phyloP scores from a whole-genome alignment of 2,888 invertebrate genomes.

The Apamea crenata region DNA sequence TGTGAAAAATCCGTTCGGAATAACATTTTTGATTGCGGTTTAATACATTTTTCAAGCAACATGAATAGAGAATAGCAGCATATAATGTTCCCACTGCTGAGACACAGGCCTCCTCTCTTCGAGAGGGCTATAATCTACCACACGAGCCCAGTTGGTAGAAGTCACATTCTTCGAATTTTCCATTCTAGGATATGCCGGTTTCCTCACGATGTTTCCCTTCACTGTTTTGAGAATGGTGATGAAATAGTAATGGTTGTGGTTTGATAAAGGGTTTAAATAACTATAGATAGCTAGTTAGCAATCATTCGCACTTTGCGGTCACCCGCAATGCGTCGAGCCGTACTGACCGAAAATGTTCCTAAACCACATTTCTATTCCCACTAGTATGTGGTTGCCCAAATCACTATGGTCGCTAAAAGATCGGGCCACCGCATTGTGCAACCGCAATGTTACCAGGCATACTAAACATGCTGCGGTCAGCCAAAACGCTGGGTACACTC shows the following conservation, averaged over 20 bases:
- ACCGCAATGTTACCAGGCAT: background rate
- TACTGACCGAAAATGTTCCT: background rate
- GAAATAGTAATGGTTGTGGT: background rate
- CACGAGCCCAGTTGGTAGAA: too few species aligned
- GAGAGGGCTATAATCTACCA: too few species aligned
- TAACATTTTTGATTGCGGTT: background rate
- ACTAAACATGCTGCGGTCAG: background rate
- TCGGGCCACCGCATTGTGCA: background rate
- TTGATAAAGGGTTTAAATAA: background rate
- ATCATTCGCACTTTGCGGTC: background rate
- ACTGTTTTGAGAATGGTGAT: background rate
- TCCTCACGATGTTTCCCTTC: background rate
- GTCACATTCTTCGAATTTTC: background rate
- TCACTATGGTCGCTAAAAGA: background rate
- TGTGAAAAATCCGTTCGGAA: background rate
- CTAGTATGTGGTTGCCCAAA: background rate
- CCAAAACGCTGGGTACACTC: background rate
- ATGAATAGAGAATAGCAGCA: background rate
- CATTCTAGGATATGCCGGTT: background rate
- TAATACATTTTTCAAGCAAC: background rate
- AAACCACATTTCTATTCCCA: background rate
- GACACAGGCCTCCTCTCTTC: too few species aligned
- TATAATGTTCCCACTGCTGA: too few species aligned
- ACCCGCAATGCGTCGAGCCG: background rate
- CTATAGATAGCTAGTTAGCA: background rate